These are phyloP conservation scores for Pheosia gnoma DNA, from an alignment of 2,888 invertebrate genomes.

Conservation along the genomic window DNA sequence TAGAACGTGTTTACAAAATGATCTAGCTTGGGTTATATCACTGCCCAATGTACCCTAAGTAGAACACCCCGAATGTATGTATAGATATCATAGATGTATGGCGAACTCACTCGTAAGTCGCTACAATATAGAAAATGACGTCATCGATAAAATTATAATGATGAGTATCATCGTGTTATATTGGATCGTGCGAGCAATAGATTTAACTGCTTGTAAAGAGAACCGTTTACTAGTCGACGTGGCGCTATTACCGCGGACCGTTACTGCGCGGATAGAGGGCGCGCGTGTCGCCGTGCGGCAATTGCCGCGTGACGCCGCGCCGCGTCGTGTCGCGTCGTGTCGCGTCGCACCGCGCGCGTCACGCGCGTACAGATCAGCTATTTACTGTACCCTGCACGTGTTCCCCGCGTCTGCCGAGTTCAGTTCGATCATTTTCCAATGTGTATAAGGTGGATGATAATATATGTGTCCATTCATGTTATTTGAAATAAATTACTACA, in stretches of 20 bases:
- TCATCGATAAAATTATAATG: neutral
- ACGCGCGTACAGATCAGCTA: neutral
- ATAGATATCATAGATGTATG: too few relatives aligned
- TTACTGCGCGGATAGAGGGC: neutral
- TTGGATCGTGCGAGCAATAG: neutral
- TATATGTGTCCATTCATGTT: too few relatives aligned
- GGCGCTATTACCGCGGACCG: slow-evolving; percentile 4
- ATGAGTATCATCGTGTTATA: slow-evolving; percentile 1
- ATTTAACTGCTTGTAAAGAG: neutral
- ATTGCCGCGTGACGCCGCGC: neutral
- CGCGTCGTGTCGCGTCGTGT: neutral
- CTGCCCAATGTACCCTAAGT: too few relatives aligned
- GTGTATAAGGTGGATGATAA: neutral
- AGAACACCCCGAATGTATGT: too few relatives aligned
- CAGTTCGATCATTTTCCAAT: neutral
- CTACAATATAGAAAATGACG: too few relatives aligned
- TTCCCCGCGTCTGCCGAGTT: neutral
- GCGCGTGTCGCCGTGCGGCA: neutral
- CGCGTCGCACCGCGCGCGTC: neutral
- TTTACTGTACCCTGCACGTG: neutral
- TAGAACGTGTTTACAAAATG: too few relatives aligned
- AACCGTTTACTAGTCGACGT: neutral
- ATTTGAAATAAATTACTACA: too few relatives aligned
- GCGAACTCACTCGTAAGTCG: too few relatives aligned
- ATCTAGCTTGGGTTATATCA: too few relatives aligned